These are phyloP conservation scores for Trichosurus vulpecula DNA, from an alignment of 2,797 vertebrate genomes.

Conservation along the genomic window DNA sequence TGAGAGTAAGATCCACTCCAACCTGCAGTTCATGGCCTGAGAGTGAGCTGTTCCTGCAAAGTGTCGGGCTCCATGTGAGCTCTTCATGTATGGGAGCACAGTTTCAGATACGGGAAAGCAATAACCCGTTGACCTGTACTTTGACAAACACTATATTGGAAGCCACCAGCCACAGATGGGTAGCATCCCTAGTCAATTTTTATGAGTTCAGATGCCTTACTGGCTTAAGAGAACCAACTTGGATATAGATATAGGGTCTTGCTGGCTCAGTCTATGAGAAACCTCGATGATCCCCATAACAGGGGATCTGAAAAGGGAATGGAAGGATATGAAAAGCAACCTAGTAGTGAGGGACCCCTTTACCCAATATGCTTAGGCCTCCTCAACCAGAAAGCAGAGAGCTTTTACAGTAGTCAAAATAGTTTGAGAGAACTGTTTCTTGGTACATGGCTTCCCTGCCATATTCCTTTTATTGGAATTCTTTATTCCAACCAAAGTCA, in stretches of 20 bases:
- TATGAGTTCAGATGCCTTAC: background rate
- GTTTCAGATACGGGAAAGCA: background rate
- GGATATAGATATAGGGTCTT: background rate
- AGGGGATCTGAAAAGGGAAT: background rate
- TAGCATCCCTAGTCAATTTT: background rate
- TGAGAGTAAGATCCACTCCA: background rate
- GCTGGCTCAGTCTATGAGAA: background rate
- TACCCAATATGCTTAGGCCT: background rate
- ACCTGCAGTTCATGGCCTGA: background rate
- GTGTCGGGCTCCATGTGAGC: background rate
- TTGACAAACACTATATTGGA: background rate
- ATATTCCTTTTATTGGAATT: too few relatives aligned
- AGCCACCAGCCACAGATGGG: background rate
- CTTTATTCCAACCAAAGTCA: background rate
- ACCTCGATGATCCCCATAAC: background rate
- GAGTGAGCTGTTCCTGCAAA: background rate
- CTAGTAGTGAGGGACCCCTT: background rate
- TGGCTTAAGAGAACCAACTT: background rate
- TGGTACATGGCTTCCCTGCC: background rate
- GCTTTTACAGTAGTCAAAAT: background rate
- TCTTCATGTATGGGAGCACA: background rate
- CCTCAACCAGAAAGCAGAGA: background rate
- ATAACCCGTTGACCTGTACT: background rate
- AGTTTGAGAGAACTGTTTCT: background rate
- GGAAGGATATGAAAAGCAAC: background rate